These are phyloP conservation scores for Peromyscus polionotus DNA, from an alignment of 2,113 vertebrate genomes.

Conservation along the genomic window DNA sequence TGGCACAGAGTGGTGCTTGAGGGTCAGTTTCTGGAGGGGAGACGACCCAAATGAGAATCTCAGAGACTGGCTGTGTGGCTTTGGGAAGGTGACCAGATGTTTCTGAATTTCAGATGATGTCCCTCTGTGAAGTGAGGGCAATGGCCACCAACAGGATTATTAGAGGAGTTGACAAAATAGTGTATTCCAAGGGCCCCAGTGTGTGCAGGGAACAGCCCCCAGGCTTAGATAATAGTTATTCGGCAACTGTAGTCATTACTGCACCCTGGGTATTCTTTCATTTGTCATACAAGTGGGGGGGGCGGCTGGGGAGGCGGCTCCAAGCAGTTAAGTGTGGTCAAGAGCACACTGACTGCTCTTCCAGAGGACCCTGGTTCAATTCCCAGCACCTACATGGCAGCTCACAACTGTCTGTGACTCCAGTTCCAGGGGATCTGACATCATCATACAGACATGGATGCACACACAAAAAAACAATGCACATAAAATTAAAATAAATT, in stretches of 20 bases:
- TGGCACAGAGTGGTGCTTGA: neutral
- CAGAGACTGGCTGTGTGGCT: neutral
- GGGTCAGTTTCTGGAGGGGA: neutral
- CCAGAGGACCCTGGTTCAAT: neutral
- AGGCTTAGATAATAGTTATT: neutral
- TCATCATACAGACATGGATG: no score
- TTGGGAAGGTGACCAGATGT: neutral
- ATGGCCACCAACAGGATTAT: neutral
- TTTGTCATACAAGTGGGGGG: neutral
- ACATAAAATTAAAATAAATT: neutral
- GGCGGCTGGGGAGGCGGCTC: neutral
- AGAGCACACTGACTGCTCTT: no score
- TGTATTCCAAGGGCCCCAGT: neutral
- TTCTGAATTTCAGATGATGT: neutral
- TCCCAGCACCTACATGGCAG: neutral
- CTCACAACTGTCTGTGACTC: neutral
- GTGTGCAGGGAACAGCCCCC: neutral
- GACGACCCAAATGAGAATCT: neutral
- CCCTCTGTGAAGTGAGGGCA: slow-evolving; percentile 22
- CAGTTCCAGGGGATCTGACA: neutral
- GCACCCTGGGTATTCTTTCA: neutral
- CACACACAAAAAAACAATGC: neutral
- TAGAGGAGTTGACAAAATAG: slow-evolving; percentile 13
- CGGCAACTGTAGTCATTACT: neutral
- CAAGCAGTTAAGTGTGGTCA: neutral